phyloP scores from a whole-genome alignment of 2,888 invertebrate species.

The Salticus scenicus region DNA sequence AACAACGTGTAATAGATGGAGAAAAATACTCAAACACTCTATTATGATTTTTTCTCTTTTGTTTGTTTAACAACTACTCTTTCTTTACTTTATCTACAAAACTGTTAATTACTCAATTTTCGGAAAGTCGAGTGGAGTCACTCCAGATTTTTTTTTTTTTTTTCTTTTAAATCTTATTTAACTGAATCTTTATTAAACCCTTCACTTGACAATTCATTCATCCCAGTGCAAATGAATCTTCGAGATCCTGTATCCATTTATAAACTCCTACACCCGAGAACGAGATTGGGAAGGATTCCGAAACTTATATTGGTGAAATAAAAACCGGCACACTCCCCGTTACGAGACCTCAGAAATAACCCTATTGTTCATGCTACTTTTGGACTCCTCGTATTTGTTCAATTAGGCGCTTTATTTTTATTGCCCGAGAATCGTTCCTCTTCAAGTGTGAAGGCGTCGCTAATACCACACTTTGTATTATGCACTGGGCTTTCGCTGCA shows the following conservation, averaged over 20 bases:
- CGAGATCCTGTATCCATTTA: conserved; percentile 34
- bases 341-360: conserved; percentile 11
- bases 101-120: too few relatives aligned
- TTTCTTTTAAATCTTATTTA: too few relatives aligned
- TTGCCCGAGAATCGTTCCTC: background rate
- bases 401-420: background rate
- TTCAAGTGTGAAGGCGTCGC: background rate
- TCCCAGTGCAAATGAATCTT: background rate
- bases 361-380: background rate
- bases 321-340: conserved; percentile 15
- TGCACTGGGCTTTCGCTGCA: background rate
- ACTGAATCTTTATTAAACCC: background rate
- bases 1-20: too few relatives aligned
- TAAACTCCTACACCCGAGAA: background rate
- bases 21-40: too few relatives aligned
- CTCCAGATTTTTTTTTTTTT: too few relatives aligned
- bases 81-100: too few relatives aligned
- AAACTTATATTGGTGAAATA: background rate
- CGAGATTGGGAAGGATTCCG: background rate
- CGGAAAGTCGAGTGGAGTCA: too few relatives aligned
- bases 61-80: too few relatives aligned
- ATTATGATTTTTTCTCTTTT: too few relatives aligned
- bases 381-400: background rate
- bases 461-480: background rate
- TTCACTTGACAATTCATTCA: background rate